Evolutionary conservation across 2,888 invertebrate species (phyloP), one percentile per base, ranked within the genome.

Genomic region (Leptinotarsa tumamoca): DNA sequence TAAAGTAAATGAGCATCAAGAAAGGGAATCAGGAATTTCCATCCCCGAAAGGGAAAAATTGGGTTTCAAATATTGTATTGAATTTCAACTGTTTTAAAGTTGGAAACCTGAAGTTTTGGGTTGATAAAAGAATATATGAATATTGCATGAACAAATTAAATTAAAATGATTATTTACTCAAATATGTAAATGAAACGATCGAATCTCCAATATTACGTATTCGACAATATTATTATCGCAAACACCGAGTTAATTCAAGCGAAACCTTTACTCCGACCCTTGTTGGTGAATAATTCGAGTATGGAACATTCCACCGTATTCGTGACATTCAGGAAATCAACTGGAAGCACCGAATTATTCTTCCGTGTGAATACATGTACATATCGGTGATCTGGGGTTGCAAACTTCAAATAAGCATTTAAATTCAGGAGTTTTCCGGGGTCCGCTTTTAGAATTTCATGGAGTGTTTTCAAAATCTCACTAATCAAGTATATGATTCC

Each of bases 321-420:
- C 43, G 43, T 33, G 33, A n/a, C 63, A 4, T 63, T 14, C 33
- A 10, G 27, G 43, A 63, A 63, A 63, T 63, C 63, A 63, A 33
- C 63, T 63, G 43, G 27, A 63, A 63, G n/a, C 17, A 63, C 7
- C 63, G n/a, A 43, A 63, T 63, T 63, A 63, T 63, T 63, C 63
- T 63, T 63, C 43, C 63, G 13, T 43, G 43, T 63, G 33, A 63
- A 63, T 63, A 33, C 43, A 17, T n/a, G 33, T 33, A 63, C 7
- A 63, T n/a, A 33, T 33, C 43, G 33, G 33, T 43, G 33, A 63
- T 43, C n/a, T 63, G 63, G 33, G 33, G 33, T 15, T 61, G 27
- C 61, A 15, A 33, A 33, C 17, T 63, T 17, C 13, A n/a, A 63
- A 43, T 63, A 63, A 15, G 33, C 13, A 17, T 10, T 63, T 15